Percentiles rank a stretch among this genome's conserved stretches.
These are phyloP conservation scores for Agapostemon virescens DNA, from an alignment of 2,888 invertebrate genomes.

Conservation along the genomic window DNA sequence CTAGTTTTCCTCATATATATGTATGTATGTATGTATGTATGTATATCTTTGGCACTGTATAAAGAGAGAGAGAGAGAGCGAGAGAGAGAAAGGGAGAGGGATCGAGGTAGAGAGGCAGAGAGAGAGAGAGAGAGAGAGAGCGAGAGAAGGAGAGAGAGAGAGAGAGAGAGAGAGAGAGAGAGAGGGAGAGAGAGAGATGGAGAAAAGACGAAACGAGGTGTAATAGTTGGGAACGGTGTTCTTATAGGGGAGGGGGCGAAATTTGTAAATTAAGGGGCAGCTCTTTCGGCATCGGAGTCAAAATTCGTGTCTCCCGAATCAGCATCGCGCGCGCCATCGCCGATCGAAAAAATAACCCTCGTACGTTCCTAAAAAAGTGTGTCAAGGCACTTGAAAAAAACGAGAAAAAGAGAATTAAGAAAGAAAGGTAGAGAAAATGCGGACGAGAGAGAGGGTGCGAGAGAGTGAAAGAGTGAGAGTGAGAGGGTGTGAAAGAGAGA, in stretches of 20 bases:
- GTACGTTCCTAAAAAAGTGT: constrained; percentile 65
- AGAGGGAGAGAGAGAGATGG: background rate
- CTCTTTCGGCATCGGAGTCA: constrained; percentile 63
- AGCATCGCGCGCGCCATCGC: constrained; percentile 51
- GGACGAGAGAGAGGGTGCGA: constrained; percentile 3
- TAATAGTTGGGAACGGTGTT: background rate
- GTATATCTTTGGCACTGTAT: constrained; percentile 65
- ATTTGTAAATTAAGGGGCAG: constrained; percentile 22
- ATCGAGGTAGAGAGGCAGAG: constrained; percentile 4
- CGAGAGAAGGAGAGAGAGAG: constrained; percentile 20
- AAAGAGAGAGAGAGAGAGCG: constrained; percentile 31
- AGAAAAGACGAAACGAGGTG: constrained; percentile 7
- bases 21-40: constrained; percentile 55
- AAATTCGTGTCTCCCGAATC: constrained; percentile 59
- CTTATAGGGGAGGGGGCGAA: background rate
- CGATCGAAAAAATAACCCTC: constrained; percentile 44
- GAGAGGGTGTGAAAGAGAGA: background rate
- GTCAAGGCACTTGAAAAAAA: constrained; percentile 56
- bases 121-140: constrained; percentile 8
- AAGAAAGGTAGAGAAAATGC: background rate
- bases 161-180: constrained; percentile 11
- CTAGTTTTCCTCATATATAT: constrained; percentile 67
- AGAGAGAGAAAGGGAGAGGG: no score
- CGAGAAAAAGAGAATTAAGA: constrained; percentile 16
- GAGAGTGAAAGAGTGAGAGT: background rate